These are phyloP conservation scores for Nestor notabilis DNA, from an alignment of 2,113 vertebrate genomes.

Conservation along the genomic window DNA sequence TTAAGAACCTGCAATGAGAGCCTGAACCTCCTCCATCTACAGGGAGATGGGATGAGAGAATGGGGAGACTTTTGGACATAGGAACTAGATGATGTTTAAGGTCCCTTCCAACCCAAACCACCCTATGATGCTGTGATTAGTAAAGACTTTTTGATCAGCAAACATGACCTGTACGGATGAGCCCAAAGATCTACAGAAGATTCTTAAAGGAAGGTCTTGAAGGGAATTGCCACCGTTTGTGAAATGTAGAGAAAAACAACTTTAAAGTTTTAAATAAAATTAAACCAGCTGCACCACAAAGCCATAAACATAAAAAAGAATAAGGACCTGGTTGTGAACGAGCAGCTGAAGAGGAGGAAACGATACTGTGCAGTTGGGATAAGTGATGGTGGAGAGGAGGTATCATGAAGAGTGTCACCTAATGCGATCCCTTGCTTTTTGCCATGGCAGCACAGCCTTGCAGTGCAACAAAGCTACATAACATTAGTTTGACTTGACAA, in stretches of 20 bases:
- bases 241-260: neutral
- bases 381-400: neutral
- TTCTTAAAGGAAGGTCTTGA: neutral
- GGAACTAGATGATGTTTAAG: neutral
- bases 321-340: neutral
- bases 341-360: neutral
- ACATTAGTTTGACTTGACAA: neutral
- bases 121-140: neutral
- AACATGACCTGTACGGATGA: neutral
- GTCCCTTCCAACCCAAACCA: neutral
- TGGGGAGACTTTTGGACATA: neutral
- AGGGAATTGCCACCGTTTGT: neutral
- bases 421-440: rapidly evolving
- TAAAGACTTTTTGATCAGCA: neutral
- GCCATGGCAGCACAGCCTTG: neutral
- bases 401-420: neutral
- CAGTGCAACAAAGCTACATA: neutral
- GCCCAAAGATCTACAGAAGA: neutral
- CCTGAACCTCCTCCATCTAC: neutral
- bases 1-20: neutral
- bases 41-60: neutral
- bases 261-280: neutral
- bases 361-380: neutral
- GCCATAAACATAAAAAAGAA: neutral
- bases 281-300: neutral